A percentile compares a stretch with the other conserved stretches of the same genome.
These are phyloP conservation scores for Steinernema khuongi DNA, from an alignment of 1,140 invertebrate species.

Conservation along the genomic window DNA sequence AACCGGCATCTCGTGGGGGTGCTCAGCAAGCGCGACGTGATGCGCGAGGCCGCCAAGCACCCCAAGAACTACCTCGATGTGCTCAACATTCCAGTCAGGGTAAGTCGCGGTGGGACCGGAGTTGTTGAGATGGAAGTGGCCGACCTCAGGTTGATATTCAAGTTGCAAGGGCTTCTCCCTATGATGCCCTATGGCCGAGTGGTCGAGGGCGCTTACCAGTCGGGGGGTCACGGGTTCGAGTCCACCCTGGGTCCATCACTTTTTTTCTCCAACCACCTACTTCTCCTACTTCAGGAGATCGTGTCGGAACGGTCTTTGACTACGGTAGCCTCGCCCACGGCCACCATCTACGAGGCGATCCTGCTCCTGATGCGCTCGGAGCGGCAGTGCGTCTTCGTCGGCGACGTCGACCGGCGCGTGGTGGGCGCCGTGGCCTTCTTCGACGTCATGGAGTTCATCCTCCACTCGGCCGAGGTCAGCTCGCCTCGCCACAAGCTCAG, in stretches of 20 bases:
- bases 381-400: not conserved
- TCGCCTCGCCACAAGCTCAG: constrained; percentile 4
- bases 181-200: no score
- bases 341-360: constrained; percentile 4
- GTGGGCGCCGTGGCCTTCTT: not conserved
- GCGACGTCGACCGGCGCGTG: not conserved
- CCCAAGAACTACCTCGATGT: constrained; percentile 34
- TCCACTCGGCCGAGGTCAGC: not conserved
- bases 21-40: constrained; percentile 28
- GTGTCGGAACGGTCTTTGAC: not conserved
- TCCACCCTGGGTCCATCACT: no score
- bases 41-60: constrained; percentile 30
- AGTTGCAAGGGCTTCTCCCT: no score
- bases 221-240: no score
- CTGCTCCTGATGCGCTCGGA: not conserved
- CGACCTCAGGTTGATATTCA: no score
- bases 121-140: no score
- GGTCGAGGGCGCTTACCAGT: no score
- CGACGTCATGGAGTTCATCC: constrained; percentile 10
- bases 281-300: not conserved
- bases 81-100: constrained; percentile 26
- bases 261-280: not conserved
- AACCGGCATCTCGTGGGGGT: constrained; percentile 20
- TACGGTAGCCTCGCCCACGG: not conserved
- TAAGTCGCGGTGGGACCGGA: no score